Evolutionary conservation across 1,140 invertebrate species (phyloP), one percentile per base, ranked within the genome.

Genomic region (Araneus ventricosus): DNA sequence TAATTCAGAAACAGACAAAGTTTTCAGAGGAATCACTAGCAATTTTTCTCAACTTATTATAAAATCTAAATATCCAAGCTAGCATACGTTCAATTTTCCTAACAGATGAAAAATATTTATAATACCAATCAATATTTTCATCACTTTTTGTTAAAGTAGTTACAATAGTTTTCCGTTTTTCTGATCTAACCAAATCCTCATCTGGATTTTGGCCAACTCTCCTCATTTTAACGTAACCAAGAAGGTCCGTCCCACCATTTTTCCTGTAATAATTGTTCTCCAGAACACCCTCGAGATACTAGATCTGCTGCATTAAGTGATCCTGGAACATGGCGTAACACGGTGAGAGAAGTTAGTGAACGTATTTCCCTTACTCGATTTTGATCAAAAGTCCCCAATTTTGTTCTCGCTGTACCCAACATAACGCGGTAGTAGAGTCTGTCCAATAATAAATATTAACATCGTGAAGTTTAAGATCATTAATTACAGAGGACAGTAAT

Each of bases 131-230:
- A 84, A n/a, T 1, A 75, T 90, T 45, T 22, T 30, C 41, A 80
- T n/a, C 59, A 86, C 41, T 90, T 41, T 79, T 89, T 20, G 4
- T n/a, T 6, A 70, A 75, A n/a, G 79, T 34, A 89, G 30, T 27
- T 24, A 90, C 34, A 27, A 80, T 41, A 8, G 24, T 59, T 79
- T 90, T 90, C 17, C 82, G 45, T 22, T 80, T 37, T 90, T 93
- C 93, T 39, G 41, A 75, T 61, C 63, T 59, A 14, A 93, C 93
- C 39, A 85, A 86, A 67, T 88, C 30, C 24, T 88, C 30, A 67
- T 92, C n/a, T 45, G 80, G 80, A 79, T 17, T 88, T 91, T 4
- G 93, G 93, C 94, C 87, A 94, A 22, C 75, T 59, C 7, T 85
- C 67, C 24, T 90, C 85, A 20, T 27, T 39, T 30, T 79, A 7